A percentile compares a stretch with the other conserved stretches of the same genome.
Conservation (phyloP, 1,140 invertebrate species). For the roundworm (Caenorhabditis elegans) region WBcel235 BX284605.5:13346001-13346500, state of each 20-base stretch:
- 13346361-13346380: background rate
- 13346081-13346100: background rate
- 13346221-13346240: background rate
- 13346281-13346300: background rate
- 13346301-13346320: background rate
- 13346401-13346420: background rate
- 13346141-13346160: background rate
- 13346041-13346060: background rate
- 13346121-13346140: background rate
- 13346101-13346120: slow-evolving; percentile 10
- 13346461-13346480: too few relatives aligned
- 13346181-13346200: background rate
- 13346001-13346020: too few relatives aligned
- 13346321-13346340: background rate
- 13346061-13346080: background rate
- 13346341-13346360: background rate
- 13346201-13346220: slow-evolving; percentile 19
- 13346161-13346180: slow-evolving; percentile 9
- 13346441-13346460: background rate
- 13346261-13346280: too few relatives aligned
- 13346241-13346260: background rate
- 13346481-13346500: too few relatives aligned
- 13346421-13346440: background rate
- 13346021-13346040: too few relatives aligned
- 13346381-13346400: background rate